Evolutionary conservation across 2,797 vertebrate species (phyloP).

Genomic region (Pangasius sanitwongsei): DNA sequence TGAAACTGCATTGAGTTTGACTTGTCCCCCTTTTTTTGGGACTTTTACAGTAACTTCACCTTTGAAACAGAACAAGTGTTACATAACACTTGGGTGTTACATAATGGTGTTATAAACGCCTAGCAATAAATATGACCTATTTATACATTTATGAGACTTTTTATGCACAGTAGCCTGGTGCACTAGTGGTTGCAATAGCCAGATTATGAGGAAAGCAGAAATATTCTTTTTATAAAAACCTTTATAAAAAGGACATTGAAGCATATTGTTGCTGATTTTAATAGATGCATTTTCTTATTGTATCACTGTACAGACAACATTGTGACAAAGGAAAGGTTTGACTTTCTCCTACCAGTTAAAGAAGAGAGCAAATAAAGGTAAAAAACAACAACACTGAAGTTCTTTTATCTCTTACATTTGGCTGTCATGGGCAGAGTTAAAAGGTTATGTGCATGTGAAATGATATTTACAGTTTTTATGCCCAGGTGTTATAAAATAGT

Average conservation of each 20-base stretch:
- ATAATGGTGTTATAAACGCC: slow-evolving; percentile 22
- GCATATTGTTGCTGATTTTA: background rate
- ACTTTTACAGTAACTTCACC: too few relatives aligned
- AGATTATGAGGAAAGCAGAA: background rate
- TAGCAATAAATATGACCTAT: slow-evolving; percentile 3
- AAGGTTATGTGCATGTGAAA: background rate
- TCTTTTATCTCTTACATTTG: slow-evolving; percentile 30
- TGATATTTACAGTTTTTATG: background rate
- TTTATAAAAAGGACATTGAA: background rate
- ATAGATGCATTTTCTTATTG: background rate
- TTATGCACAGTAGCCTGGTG: background rate
- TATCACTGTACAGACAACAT: background rate
- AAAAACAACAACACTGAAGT: background rate
- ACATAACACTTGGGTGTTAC: too few relatives aligned
- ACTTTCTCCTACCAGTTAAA: slow-evolving; percentile 4
- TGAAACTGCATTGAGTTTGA: background rate
- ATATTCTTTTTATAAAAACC: background rate
- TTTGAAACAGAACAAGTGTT: too few relatives aligned
- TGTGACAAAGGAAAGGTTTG: background rate
- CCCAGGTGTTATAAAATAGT: background rate
- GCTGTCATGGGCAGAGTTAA: background rate
- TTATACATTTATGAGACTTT: background rate
- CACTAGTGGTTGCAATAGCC: background rate
- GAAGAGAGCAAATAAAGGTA: background rate
- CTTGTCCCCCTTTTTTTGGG: too few relatives aligned